Conservation (phyloP, 2,113 vertebrate species). For the Poicephalus gulielmi region DNA sequence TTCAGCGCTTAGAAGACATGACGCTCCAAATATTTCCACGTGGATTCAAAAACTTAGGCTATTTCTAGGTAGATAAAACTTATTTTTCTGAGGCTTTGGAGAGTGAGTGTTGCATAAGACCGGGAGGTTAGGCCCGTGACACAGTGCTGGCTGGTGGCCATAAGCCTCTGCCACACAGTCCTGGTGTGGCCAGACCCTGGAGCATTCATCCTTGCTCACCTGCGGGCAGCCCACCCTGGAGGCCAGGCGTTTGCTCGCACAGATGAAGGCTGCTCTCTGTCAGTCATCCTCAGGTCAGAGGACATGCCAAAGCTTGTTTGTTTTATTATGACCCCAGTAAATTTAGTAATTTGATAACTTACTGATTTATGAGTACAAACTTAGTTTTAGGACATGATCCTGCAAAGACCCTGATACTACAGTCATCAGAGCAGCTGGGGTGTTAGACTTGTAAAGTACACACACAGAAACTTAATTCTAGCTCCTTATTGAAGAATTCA, state of each 20-base stretch:
- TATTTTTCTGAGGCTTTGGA: neutral
- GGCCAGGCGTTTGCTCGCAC: neutral
- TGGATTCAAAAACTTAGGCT: neutral
- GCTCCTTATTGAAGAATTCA: neutral
- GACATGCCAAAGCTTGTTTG: neutral
- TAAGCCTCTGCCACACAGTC: no score
- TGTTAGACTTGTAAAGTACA: neutral
- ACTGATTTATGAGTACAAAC: neutral
- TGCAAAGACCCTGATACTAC: neutral
- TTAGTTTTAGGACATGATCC: neutral
- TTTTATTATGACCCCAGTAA: neutral
- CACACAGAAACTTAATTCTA: neutral
- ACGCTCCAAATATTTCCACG: neutral
- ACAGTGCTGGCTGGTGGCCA: fast-evolving
- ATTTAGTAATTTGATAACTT: neutral
- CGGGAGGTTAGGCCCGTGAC: no score
- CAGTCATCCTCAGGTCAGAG: neutral
- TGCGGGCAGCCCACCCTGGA: neutral
- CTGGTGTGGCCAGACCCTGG: neutral
- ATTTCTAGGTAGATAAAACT: neutral
- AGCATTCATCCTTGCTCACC: neutral
- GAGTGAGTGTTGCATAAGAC: fast-evolving
- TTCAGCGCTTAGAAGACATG: neutral
- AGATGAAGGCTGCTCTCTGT: neutral
- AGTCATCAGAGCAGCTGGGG: neutral